phyloP scores from a whole-genome alignment of 2,888 invertebrate genomes.

The Netelia virgata region DNA sequence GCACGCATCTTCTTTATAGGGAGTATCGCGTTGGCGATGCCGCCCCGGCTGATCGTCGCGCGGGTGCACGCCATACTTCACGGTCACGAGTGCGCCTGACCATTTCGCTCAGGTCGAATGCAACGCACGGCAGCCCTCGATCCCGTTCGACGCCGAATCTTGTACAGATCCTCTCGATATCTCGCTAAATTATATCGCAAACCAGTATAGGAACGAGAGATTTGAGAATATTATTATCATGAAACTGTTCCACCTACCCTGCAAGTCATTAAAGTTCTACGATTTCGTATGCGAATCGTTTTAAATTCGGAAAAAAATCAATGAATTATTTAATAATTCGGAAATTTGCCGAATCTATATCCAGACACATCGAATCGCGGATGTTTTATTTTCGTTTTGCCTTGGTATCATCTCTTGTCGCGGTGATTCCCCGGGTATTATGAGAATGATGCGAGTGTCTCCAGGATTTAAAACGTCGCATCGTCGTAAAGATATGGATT shows the following conservation, averaged over 20 bases:
- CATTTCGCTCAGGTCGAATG: slow-evolving; percentile 65
- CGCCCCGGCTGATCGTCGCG: slow-evolving; percentile 28
- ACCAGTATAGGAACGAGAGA: background rate
- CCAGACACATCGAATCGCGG: too few species aligned
- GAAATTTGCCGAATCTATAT: too few species aligned
- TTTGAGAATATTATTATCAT: background rate
- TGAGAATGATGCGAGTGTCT: background rate
- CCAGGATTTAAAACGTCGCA: background rate
- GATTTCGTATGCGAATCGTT: too few species aligned
- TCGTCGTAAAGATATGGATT: slow-evolving; percentile 38
- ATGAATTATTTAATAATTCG: too few species aligned
- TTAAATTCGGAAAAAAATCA: too few species aligned
- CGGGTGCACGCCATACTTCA: slow-evolving; percentile 60
- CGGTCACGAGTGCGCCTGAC: slow-evolving; percentile 70
- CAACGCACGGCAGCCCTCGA: slow-evolving; percentile 53
- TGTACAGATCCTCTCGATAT: slow-evolving; percentile 27
- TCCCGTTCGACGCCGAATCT: slow-evolving; percentile 53
- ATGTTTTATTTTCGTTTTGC: background rate
- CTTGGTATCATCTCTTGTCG: background rate
- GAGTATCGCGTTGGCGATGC: slow-evolving; percentile 53
- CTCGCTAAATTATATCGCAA: background rate
- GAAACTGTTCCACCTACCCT: background rate
- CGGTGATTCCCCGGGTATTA: slow-evolving; percentile 1
- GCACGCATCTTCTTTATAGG: slow-evolving; percentile 65
- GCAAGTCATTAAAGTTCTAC: background rate